A percentile compares a stretch with the other conserved stretches of the same genome.
Conservation (phyloP, 2,797 vertebrate species). For the Australoheros facetus region DNA sequence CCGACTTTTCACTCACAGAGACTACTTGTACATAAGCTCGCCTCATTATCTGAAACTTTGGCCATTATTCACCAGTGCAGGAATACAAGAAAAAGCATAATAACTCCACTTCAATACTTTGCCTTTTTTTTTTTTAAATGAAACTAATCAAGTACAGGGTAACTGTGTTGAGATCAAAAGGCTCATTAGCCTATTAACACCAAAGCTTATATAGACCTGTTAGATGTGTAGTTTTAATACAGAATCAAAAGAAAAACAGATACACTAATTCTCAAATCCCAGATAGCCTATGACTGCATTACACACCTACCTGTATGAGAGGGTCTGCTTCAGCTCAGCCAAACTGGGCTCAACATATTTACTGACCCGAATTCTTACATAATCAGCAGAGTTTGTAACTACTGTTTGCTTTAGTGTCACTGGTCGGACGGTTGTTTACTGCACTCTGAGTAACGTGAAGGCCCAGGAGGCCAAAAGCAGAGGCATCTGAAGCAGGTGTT, state of each 20-base stretch:
- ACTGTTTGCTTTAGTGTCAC: background rate
- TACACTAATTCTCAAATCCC: background rate
- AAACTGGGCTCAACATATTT: slow-evolving; percentile 9
- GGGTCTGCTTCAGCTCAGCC: slow-evolving; percentile 33
- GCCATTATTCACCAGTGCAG: background rate
- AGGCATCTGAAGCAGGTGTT: background rate
- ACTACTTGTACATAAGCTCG: background rate
- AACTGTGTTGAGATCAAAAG: background rate
- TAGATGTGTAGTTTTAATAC: background rate
- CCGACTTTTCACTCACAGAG: too few species aligned
- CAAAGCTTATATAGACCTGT: background rate
- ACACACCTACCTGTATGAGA: slow-evolving; percentile 60
- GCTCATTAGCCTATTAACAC: background rate
- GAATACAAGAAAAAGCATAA: background rate
- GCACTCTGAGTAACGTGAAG: background rate
- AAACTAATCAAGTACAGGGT: background rate
- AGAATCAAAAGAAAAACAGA: background rate
- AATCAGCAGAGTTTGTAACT: background rate
- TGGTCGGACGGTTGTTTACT: background rate
- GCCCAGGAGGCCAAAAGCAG: background rate
- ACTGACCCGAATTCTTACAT: background rate
- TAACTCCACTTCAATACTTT: background rate
- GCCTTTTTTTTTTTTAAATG: background rate
- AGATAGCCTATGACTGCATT: background rate
- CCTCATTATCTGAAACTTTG: background rate